Conservation (phyloP, 2,113 vertebrate genomes). For the Ivindomyrus marchei region DNA sequence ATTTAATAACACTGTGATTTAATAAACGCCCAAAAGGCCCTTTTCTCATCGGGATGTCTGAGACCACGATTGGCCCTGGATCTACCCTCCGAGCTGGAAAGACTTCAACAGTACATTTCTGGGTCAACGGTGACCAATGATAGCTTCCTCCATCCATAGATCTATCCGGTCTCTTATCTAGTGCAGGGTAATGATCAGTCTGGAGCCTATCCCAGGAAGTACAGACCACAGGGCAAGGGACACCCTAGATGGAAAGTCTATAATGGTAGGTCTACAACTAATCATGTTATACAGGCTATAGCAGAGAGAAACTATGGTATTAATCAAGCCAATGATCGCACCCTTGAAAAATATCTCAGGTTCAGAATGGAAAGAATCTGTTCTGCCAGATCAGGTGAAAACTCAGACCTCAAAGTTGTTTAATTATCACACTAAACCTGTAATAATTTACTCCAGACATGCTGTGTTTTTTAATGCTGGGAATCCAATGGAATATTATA, state of each 20-base stretch:
- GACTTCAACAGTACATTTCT: background rate
- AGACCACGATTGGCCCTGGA: background rate
- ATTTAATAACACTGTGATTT: conserved; percentile 1
- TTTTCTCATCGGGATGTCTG: background rate
- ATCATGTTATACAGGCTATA: background rate
- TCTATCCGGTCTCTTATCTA: background rate
- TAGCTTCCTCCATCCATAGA: background rate
- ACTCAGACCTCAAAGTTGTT: background rate
- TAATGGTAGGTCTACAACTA: background rate
- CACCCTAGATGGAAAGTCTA: background rate
- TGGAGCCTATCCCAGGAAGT: background rate
- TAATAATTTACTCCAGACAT: background rate
- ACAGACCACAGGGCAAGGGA: background rate
- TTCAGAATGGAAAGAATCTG: background rate
- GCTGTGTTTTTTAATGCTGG: background rate
- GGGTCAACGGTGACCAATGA: background rate
- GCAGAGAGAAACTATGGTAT: background rate
- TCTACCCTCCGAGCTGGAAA: background rate
- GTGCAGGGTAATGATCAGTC: background rate
- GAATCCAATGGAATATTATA: background rate
- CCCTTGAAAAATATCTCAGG: background rate
- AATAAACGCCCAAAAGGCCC: background rate
- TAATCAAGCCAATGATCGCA: background rate
- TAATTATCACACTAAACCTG: background rate
- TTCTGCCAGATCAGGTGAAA: background rate